Evolutionary conservation across 2,888 invertebrate species (phyloP).

Genomic region (Bursaphelenchus okinawaensis): DNA sequence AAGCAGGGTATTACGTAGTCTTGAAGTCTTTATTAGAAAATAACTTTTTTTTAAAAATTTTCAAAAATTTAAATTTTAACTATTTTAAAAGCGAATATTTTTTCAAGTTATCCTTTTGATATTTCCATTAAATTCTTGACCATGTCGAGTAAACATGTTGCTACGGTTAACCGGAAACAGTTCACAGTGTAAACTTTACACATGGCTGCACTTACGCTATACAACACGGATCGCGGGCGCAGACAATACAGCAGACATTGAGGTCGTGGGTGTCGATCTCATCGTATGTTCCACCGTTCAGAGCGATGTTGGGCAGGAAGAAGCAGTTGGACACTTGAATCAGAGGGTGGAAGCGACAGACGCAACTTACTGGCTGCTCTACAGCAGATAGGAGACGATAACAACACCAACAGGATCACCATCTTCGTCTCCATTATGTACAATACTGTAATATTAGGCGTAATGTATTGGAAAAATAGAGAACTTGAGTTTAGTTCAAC

Average conservation of each 20-base stretch:
- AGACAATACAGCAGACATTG: slow-evolving; percentile 42
- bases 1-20: no score
- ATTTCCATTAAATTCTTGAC: no score
- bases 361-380: neutral
- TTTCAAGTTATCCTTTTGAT: no score
- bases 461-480: neutral
- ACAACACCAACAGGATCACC: neutral
- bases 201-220: slow-evolving; percentile 36
- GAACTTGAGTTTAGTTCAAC: neutral
- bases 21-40: no score
- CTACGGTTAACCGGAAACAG: no score
- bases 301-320: slow-evolving; percentile 41
- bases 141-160: no score
- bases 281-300: slow-evolving; percentile 49
- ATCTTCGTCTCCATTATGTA: neutral
- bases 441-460: neutral
- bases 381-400: neutral
- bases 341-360: neutral
- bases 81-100: no score
- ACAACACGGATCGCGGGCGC: slow-evolving; percentile 33
- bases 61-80: no score
- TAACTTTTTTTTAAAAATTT: no score
- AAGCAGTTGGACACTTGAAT: slow-evolving; percentile 45
- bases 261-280: slow-evolving; percentile 43
- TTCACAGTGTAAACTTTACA: no score